Conservation (phyloP, 2,113 vertebrate species). For the Xenotilapia leptura region DNA sequence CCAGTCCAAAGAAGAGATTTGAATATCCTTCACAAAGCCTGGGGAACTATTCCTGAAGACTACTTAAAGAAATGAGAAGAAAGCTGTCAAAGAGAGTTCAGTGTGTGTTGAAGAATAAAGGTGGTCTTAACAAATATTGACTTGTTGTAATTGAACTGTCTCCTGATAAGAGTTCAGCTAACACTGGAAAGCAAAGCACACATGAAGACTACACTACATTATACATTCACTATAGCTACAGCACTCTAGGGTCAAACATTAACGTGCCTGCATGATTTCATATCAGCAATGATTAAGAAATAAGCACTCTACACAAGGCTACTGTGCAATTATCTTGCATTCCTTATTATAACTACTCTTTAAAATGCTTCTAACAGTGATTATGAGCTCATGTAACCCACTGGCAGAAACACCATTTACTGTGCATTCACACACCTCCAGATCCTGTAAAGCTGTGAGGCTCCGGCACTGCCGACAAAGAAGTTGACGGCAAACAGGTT, state of each 20-base stretch:
- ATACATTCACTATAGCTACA: not conserved
- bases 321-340: not conserved
- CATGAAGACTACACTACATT: not conserved
- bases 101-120: not conserved
- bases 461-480: slow-evolving; percentile 87
- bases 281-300: not conserved
- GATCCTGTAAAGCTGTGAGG: slow-evolving; percentile 89
- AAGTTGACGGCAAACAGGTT: slow-evolving; percentile 96
- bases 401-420: not conserved
- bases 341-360: not conserved
- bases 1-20: not conserved
- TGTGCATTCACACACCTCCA: slow-evolving; percentile 79
- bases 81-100: not conserved
- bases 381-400: not conserved
- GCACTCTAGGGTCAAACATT: not conserved
- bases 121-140: not conserved
- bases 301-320: not conserved
- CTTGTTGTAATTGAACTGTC: not conserved
- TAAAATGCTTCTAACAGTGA: not conserved
- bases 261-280: not conserved
- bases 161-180: not conserved
- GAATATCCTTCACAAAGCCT: not conserved
- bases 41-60: not conserved
- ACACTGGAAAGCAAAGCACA: not conserved
- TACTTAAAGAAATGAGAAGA: not conserved